These are phyloP conservation scores for Struthidea cinerea DNA, from an alignment of 2,113 vertebrate genomes.

Conservation along the genomic window DNA sequence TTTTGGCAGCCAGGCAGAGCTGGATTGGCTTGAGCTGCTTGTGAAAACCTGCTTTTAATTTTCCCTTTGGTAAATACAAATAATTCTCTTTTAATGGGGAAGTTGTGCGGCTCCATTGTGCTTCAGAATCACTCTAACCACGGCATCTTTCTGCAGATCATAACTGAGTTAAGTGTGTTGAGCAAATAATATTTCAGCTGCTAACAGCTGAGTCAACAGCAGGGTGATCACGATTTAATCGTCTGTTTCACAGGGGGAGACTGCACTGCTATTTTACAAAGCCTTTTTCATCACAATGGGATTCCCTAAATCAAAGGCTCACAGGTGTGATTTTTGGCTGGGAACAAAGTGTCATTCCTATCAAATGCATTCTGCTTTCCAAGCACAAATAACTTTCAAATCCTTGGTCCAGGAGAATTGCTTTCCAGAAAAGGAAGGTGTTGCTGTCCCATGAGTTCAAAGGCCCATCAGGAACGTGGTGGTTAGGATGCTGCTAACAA, in stretches of 20 bases:
- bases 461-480: neutral
- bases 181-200: constrained; percentile 62
- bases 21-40: neutral
- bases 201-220: constrained; percentile 51
- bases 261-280: neutral
- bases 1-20: neutral
- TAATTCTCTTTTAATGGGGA: constrained; percentile 11
- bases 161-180: constrained; percentile 13
- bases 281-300: constrained; percentile 31
- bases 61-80: neutral
- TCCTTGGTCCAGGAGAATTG: neutral
- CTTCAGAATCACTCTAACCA: neutral
- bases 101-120: neutral
- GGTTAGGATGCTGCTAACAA: neutral
- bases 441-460: neutral
- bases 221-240: constrained; percentile 44
- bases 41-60: constrained; percentile 14
- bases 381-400: neutral
- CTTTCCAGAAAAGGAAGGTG: constrained; percentile 14
- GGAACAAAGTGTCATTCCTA: neutral
- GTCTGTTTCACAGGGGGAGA: constrained; percentile 5
- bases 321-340: constrained; percentile 50
- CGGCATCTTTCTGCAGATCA: constrained; percentile 26
- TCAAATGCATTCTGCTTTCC: neutral
- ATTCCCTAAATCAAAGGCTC: constrained; percentile 21